Base-by-base conservation (phyloP, 2,888 invertebrate genomes). In the Drosophila robusta region DNA sequence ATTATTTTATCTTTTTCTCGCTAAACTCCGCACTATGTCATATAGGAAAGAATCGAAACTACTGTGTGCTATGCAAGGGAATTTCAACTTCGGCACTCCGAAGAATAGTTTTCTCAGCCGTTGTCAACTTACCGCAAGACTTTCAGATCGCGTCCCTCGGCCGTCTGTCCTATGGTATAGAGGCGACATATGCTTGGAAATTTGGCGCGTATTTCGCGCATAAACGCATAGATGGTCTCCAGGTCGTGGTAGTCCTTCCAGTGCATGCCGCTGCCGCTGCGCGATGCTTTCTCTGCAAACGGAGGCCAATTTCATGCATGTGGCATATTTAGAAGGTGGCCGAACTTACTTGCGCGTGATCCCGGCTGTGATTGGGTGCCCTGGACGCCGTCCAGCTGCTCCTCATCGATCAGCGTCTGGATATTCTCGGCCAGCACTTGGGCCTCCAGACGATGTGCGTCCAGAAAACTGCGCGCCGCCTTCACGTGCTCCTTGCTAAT, bases 181-280 rank as follows among this genome's bases (percentile, higher is more conserved):
- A 96, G 94, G 0, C 95, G 95, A 70, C 96, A 96, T 0, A 95
- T 93, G 11, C 95, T 93, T 0, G 96, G 96, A 91, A 94, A 96
- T 3, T 94, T 94, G 50, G 93, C 92, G 52, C 95, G 95, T 72
- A 97, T 92, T 76, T 94, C 95, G 75, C 96, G 95, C 90, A 97
- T 91, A 82, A 95, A 97, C 8, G 93, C 94, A 83, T 96, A 93
- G 62, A 97, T 95, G 66, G 95, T 94, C 0, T 93, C 92, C 42
- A 96, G 90, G 1, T 95, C 94, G 80, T 97, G 96, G 89, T 95
- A 97, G 50, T 95, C 94, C 75, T 94, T 94, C 96, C 97, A 97
- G 73, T 96, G 95, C 92, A 97, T 93, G 45, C 87, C 86, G 71
- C 90, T 90, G 36, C 64, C 60, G 0, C 9, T 9, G 8, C 70